A percentile compares a stretch with the other conserved stretches of the same genome.
These are phyloP conservation scores for Sebastes fasciatus DNA, from an alignment of 2,113 vertebrate genomes.

Conservation along the genomic window DNA sequence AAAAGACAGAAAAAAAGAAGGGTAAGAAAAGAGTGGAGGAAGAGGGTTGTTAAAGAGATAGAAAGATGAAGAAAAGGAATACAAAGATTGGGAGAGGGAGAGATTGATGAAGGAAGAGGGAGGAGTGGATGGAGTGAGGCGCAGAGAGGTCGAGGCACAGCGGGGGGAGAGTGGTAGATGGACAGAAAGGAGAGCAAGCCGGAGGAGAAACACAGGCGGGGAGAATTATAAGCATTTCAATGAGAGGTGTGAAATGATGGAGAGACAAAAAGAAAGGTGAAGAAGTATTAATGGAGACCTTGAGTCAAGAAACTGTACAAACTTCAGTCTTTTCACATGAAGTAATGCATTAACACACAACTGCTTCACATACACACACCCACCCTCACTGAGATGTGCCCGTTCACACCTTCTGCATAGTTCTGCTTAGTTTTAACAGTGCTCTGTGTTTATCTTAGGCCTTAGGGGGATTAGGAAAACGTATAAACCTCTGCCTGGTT, in stretches of 20 bases:
- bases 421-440: conserved; percentile 39
- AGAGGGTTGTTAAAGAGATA: conserved; percentile 20
- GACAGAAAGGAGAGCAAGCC: conserved; percentile 19
- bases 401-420: conserved; percentile 44
- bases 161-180: conserved; percentile 31
- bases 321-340: conserved; percentile 38
- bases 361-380: conserved; percentile 6
- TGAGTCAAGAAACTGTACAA: conserved; percentile 38
- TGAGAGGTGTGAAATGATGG: conserved; percentile 14
- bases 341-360: conserved; percentile 18
- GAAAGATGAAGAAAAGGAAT: conserved; percentile 10
- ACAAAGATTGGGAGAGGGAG: not conserved
- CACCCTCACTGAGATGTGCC: conserved; percentile 12
- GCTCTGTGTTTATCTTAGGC: conserved; percentile 64
- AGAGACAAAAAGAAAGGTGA: conserved; percentile 41
- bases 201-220: conserved; percentile 12
- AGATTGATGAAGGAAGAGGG: conserved; percentile 14
- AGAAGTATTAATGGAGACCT: conserved; percentile 42
- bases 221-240: conserved; percentile 44
- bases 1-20: not conserved
- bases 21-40: not conserved
- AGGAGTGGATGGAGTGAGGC: conserved; percentile 24
- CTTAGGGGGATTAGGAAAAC: conserved; percentile 58
- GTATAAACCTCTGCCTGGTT: conserved; percentile 62
- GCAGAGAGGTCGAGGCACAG: conserved; percentile 28